phyloP scores from a whole-genome alignment of 2,888 invertebrate species.

The Apamea epomidion region DNA sequence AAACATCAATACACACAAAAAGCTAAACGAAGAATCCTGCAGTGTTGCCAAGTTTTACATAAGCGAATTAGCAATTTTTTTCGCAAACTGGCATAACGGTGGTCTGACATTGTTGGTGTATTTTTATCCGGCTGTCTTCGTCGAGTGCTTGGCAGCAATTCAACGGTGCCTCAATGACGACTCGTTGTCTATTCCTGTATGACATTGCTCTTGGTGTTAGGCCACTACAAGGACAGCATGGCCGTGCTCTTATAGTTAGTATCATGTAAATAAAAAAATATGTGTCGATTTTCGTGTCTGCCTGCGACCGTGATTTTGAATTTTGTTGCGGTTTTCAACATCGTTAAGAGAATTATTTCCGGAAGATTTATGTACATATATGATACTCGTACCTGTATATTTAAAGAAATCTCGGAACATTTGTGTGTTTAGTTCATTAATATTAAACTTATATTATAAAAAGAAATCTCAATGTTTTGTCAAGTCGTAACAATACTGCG shows the following conservation, averaged over 20 bases:
- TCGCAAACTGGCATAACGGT: constrained; percentile 64
- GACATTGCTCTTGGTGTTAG: constrained; percentile 85
- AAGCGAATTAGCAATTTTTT: constrained; percentile 71
- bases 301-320: too few relatives aligned
- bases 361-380: too few relatives aligned
- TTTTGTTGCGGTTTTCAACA: too few relatives aligned
- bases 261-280: background rate
- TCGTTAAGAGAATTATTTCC: too few relatives aligned
- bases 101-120: constrained; percentile 77
- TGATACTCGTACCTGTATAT: too few relatives aligned
- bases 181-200: constrained; percentile 82
- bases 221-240: constrained; percentile 73
- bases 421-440: too few relatives aligned
- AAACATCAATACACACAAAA: constrained; percentile 40
- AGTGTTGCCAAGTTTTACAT: constrained; percentile 69
- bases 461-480: background rate
- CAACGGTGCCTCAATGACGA: constrained; percentile 81
- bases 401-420: too few relatives aligned
- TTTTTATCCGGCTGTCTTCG: constrained; percentile 78
- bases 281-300: too few relatives aligned
- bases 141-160: constrained; percentile 80
- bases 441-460: too few relatives aligned
- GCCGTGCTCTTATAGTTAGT: constrained; percentile 59
- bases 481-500: background rate
- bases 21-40: constrained; percentile 20